Conservation (phyloP, 2,113 vertebrate species). For the Platycercus adscitus region DNA sequence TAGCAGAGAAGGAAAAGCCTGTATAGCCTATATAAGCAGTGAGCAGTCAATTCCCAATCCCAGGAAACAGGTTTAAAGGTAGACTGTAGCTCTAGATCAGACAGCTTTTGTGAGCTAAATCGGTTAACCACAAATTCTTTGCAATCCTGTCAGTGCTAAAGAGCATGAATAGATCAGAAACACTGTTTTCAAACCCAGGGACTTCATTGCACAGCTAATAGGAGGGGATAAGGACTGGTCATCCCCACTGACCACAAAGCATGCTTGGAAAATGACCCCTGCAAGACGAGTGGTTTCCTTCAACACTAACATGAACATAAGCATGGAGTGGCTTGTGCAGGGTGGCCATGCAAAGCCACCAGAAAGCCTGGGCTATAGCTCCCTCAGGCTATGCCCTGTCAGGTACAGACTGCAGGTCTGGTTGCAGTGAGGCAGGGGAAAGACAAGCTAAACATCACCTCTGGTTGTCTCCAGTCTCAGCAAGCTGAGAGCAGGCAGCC, state of each 20-base stretch:
- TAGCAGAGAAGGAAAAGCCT: not conserved
- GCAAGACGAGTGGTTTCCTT: not conserved
- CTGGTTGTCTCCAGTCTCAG: not conserved
- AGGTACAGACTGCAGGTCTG: not conserved
- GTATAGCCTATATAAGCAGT: not conserved
- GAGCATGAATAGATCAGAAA: not conserved
- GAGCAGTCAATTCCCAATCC: not conserved
- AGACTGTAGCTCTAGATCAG: not conserved
- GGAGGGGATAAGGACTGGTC: not conserved
- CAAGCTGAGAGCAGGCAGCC: not conserved
- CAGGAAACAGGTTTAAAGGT: not conserved
- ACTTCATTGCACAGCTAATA: not conserved
- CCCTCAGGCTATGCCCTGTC: not conserved
- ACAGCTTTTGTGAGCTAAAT: not conserved
- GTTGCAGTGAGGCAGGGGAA: not conserved
- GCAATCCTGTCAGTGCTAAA: not conserved
- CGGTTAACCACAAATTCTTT: not conserved
- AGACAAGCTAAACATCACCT: not conserved
- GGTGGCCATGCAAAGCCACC: not conserved
- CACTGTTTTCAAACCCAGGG: not conserved
- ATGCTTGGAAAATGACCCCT: not conserved
- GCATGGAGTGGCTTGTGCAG: rapidly evolving
- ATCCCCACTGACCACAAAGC: not conserved
- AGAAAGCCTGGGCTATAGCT: not conserved
- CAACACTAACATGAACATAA: not conserved